Evolutionary conservation across 2,797 vertebrate species (phyloP), one percentile per base, ranked within the genome.

Genomic region (Myotis planiceps): DNA sequence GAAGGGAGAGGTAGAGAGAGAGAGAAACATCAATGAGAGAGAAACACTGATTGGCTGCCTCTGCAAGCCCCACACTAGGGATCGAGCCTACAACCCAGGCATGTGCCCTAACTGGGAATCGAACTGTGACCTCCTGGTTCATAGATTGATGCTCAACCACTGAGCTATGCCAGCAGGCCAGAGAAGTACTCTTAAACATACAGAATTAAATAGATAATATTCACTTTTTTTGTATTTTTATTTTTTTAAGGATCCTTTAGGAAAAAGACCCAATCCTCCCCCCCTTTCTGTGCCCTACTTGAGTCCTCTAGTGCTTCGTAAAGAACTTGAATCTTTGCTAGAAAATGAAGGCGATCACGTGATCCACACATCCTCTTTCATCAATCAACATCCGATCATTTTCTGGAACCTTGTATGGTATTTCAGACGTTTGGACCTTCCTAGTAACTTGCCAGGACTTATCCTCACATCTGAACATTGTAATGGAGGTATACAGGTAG

Each of bases 321-420:
- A 99, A 95, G 99, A 99, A 97, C 99, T 99, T 97, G 99, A 99
- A 98, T 99, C 99, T 14, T 98, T 99, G 83, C 92, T 99, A 98
- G 99, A 99, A 98, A 99, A 99, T 68, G 99, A 99, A 94, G 99
- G 99, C 10, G 99, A 99, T 95, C 99, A 99, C 98, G 99, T 99
- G 82, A 99, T 99, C 98, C 99, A 99, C 97, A 99, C 99, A 15
- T 99, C 99, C 94, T 99, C 99, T 96, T 99, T 99, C 98, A 99
- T 99, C 97, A 99, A 99, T 98, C 99, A 99, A 97, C 99, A 99
- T 95, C 99, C 99, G 4, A 99, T 99, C 96, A 99, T 99, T 97
- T 99, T 99, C 98, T 99, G 99, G 99, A 99, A 99, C 98, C 98
- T 99, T 71, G 99, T 99, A 65, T 99, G 99, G 99, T 99, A 99